Evolutionary conservation across 2,888 invertebrate genomes (phyloP).

Genomic region (Lochmaea capreae): DNA sequence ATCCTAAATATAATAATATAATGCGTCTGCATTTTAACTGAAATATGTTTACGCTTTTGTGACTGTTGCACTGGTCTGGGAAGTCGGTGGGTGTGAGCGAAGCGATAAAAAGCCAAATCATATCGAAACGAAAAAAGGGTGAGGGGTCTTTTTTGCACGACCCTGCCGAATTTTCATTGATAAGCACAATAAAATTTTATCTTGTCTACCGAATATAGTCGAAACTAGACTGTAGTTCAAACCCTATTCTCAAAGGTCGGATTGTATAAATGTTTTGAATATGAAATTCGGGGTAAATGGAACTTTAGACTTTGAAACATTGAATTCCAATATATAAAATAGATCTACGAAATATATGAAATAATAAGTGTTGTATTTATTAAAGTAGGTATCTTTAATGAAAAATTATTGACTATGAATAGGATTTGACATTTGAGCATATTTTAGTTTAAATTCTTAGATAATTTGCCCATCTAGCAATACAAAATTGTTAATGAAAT

Average conservation of each 20-base stretch:
- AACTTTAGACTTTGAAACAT: not conserved
- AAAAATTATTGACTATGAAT: no score
- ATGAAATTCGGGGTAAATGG: not conserved
- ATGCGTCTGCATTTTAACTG: not conserved
- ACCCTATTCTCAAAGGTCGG: constrained; percentile 9
- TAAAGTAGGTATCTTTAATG: no score
- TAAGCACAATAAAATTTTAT: constrained; percentile 42
- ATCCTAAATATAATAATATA: not conserved
- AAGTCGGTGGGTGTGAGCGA: not conserved
- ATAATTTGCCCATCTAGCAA: no score
- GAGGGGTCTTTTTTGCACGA: constrained; percentile 23
- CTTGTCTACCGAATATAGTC: constrained; percentile 30
- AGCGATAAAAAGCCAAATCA: constrained; percentile 19
- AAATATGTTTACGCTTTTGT: not conserved
- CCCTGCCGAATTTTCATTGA: constrained; percentile 28
- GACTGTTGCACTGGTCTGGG: not conserved
- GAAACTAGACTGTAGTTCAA: not conserved
- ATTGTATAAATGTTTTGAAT: not conserved
- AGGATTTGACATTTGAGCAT: no score
- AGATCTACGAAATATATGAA: no score
- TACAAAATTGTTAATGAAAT: no score
- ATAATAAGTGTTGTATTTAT: no score
- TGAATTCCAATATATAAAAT: not conserved
- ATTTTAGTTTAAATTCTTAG: no score
- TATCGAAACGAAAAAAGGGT: constrained; percentile 11